Evolutionary conservation across 2,888 invertebrate species (phyloP), one percentile per base, ranked within the genome.

Genomic region (Gymnocheta viridis): DNA sequence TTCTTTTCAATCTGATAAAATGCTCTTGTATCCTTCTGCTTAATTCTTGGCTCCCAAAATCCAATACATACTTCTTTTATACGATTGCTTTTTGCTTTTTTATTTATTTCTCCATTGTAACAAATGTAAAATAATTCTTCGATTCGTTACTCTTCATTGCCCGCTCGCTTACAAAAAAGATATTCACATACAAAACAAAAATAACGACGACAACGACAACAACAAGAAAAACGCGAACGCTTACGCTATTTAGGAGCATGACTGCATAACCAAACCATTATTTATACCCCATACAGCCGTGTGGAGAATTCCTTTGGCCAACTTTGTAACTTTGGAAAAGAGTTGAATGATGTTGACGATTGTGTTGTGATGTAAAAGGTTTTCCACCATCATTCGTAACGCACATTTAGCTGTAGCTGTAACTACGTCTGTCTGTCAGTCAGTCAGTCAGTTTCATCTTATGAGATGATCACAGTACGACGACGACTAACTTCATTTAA

Each of bases 141-240:
- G 67, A 74, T 81, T 81, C 81, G 81, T 81, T 81, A 54, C 62
- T 76, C 81, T 81, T 76, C 74, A 81, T 81, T 69, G 62, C 54
- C 47, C n/a, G 38, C 49, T 60, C 56, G 22, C 49, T 66, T 35
- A 19, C 24, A 5, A 17, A 17, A 35, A 32, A 29, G 1, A 64
- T 22, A 35, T 19, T 35, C 47, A 77, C 47, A 67, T 22, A 24
- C 27, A 54, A n/a, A n/a, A n/a, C n/a, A n/a, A n/a, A n/a, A n/a
- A n/a, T n/a, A n/a, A n/a, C 12, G 22, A n/a, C 29, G 17, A 29
- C 35, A 58, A 32, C 19, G 32, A 56, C n/a, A 32, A 56, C 29
- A 56, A 32, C 14, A 29, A n/a, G 14, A 27, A 4, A 14, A 54
- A 24, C 5, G 7, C n/a, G n/a, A n/a, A n/a, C 38, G 9, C 29